Conservation (phyloP, 2,113 vertebrate species). For the Hippocampus abdominalis region DNA sequence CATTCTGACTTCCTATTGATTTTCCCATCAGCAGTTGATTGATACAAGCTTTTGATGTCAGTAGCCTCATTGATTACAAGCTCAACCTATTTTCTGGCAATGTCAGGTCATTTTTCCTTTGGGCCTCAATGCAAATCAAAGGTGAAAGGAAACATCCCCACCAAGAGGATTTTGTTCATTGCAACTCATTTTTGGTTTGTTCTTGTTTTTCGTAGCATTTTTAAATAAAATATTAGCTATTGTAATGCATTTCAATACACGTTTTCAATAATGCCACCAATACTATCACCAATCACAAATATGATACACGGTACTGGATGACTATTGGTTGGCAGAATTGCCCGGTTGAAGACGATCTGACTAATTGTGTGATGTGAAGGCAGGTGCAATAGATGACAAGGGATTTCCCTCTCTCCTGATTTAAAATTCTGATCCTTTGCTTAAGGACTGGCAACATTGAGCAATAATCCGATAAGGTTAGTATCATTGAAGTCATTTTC, state of each 20-base stretch:
- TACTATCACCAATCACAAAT: too few species aligned
- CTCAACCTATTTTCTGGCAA: slow-evolving; percentile 24
- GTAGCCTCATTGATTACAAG: slow-evolving; percentile 56
- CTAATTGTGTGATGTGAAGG: not conserved
- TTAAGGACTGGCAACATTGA: not conserved
- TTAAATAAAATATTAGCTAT: too few species aligned
- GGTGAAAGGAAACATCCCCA: not conserved
- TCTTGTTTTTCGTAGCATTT: not conserved
- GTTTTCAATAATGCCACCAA: too few species aligned
- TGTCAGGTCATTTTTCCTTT: slow-evolving; percentile 31
- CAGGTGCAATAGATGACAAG: not conserved
- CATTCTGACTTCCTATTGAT: slow-evolving; percentile 66
- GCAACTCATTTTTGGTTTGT: not conserved
- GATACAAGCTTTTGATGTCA: slow-evolving; percentile 75
- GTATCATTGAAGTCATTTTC: not conserved
- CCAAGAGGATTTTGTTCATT: not conserved
- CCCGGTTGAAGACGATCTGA: not conserved
- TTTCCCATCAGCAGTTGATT: slow-evolving; percentile 69
- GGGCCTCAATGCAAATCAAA: not conserved
- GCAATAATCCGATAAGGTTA: not conserved
- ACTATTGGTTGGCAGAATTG: too few species aligned
- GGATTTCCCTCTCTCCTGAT: not conserved
- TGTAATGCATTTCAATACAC: too few species aligned
- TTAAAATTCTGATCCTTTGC: not conserved
- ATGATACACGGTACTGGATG: too few species aligned